phyloP scores from a whole-genome alignment of 2,797 vertebrate genomes.

The Smutsia gigantea region DNA sequence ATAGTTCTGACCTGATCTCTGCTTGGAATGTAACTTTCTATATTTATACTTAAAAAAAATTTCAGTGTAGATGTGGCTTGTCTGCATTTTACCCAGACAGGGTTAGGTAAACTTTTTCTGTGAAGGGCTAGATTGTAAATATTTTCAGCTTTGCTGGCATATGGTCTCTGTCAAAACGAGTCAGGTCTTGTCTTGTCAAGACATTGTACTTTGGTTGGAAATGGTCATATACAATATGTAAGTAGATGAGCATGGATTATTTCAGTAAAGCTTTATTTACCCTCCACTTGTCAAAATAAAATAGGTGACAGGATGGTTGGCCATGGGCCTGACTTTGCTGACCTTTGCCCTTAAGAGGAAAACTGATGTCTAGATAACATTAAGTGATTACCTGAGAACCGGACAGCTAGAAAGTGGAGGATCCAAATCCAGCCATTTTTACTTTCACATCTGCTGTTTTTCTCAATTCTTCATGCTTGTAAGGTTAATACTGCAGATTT shows the following conservation, averaged over 20 bases:
- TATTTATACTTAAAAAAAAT: background rate
- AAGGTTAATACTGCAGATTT: background rate
- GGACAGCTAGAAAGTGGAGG: background rate
- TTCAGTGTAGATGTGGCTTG: background rate
- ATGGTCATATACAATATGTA: background rate
- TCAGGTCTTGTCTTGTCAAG: background rate
- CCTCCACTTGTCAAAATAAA: background rate
- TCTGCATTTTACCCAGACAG: background rate
- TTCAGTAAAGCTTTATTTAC: background rate
- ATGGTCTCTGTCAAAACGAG: background rate
- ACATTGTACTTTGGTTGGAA: background rate
- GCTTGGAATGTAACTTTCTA: background rate
- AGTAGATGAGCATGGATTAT: background rate
- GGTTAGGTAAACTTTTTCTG: background rate
- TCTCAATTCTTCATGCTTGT: slow-evolving; percentile 2
- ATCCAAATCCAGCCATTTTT: background rate
- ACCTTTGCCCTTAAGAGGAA: background rate
- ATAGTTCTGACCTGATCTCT: slow-evolving; percentile 38
- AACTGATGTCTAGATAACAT: background rate
- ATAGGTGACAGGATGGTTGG: background rate
- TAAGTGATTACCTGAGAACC: background rate
- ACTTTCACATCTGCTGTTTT: background rate
- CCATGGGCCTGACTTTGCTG: background rate
- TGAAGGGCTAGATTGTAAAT: background rate
- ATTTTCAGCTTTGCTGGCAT: background rate